Base-by-base conservation (phyloP, 2,113 vertebrate genomes). In the Stigmatopora argus region DNA sequence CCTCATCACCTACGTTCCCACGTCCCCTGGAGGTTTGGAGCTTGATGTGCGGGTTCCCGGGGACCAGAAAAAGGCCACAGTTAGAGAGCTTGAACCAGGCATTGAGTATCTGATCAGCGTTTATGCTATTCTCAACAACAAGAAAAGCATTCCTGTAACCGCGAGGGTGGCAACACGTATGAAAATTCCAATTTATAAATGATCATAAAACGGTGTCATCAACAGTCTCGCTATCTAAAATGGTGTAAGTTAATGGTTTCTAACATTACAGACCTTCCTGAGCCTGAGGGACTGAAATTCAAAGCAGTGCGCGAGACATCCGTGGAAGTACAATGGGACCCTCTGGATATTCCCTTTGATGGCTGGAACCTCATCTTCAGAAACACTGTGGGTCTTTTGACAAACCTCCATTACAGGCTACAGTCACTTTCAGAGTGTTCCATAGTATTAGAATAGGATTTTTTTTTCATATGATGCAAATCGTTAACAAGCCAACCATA, bases 321-420 rank as follows among this genome's bases (percentile, higher is more conserved):
- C 0, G 94, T 99, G 52, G 94, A 98, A 75, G 97, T 99, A 70
- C 92, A 96, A 72, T 99, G 97, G 97, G 97, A 98, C 65, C 94
- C 96, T 38, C 70, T 99, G 71, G 90, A 96, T 72, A 93, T 99
- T 5, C 88, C 93, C 31, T 98, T 99, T 46, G 96, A 98, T 80
- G 92, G 93, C 1, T 99, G 97, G 97, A 95, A 98, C 81, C 90
- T 99, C 71, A 92, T 98, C 79, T 98, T 99, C 86, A 92, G 83
- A 66, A 96, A 96, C 61, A 93, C 90, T 72, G 97, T 98, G 75
- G 94, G 91, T 81, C 21, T 34, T 47, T 26, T 52, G 7, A 13
- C 48, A 58, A 57, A 23, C n/a, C 51, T 66, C 44, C 68, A 51
- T 62, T 68, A 58, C 58, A 65, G 6, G 8, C 52, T 34, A 23